These are phyloP conservation scores for Caenorhabditis tropicalis DNA, from an alignment of 1,140 invertebrate species.

Conservation along the genomic window DNA sequence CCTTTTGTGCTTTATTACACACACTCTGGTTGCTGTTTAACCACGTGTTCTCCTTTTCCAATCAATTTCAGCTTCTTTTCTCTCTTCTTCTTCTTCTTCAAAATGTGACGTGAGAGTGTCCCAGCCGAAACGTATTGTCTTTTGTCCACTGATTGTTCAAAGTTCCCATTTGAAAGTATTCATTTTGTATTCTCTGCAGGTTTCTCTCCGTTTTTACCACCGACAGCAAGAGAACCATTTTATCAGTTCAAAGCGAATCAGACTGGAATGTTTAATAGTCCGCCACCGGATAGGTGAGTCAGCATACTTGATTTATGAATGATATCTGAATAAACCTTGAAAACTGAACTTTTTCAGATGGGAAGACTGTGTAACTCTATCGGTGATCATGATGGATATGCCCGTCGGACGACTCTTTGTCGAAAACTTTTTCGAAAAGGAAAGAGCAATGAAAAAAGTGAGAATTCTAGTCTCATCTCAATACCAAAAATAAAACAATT, in stretches of 20 bases:
- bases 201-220: conserved; percentile 65
- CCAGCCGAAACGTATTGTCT: conserved; percentile 31
- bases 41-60: neutral
- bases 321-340: neutral
- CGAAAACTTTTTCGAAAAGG: conserved; percentile 67
- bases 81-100: neutral
- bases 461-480: no score
- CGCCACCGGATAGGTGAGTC: conserved; percentile 55
- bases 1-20: neutral
- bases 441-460: conserved; percentile 61
- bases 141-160: neutral
- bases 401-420: conserved; percentile 70
- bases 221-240: conserved; percentile 60
- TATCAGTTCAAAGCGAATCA: conserved; percentile 68
- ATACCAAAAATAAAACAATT: neutral
- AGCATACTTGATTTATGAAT: neutral
- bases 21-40: neutral
- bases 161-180: neutral
- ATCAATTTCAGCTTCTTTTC: neutral
- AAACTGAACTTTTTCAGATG: conserved; percentile 52
- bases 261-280: conserved; percentile 62
- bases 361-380: conserved; percentile 67
- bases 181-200: neutral
- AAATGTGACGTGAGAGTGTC: conserved; percentile 3
- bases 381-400: conserved; percentile 68